Evolutionary conservation across 2,113 vertebrate genomes (phyloP), one percentile per base, ranked within the genome.

Genomic region (Syngnathoides biaculeatus): DNA sequence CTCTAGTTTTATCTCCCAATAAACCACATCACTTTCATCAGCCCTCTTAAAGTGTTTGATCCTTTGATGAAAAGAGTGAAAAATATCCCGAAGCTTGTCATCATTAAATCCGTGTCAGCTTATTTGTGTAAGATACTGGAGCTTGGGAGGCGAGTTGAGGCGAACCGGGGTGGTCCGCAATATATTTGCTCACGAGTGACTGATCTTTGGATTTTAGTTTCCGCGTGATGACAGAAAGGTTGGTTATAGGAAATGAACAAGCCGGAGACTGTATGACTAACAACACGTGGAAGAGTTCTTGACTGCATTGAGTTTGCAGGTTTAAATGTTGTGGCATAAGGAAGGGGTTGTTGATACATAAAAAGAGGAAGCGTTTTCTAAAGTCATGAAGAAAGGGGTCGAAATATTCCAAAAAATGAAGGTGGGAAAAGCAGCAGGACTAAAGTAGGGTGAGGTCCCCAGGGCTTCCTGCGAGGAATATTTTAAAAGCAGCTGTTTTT

Each of bases 401-500:
- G 59, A 15, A 68, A 55, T 15, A 67, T 48, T 50, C 20, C 42
- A 64, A 20, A 64, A n/a, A 6, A 40, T 26, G 20, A 39, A 42
- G 13, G 40, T 59, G 45, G 27, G 47, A 30, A 17, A 59, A 65
- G 57, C 42, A 55, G 55, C 47, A 40, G 65, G 68, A 73, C 15
- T 2, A 69, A 71, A 0, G 42, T 26, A 55, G 69, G 79, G 68
- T 59, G 75, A 59, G 12, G 60, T 82, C 86, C 71, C 81, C 47
- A 48, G 75, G 79, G 74, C 63, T 82, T 83, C 67, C 71, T 64
- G 69, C 45, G 68, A 61, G 82, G 82, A 83, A 80, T 84, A 83
- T 81, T 81, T 86, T 78, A 73, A 75, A 82, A 77, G 80, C 90
- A 91, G 87, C 89, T 91, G 90, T 86, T 88, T 78, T 79, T 39